Conservation (phyloP, 2,888 invertebrate species). For the Sthenelais limicola region DNA sequence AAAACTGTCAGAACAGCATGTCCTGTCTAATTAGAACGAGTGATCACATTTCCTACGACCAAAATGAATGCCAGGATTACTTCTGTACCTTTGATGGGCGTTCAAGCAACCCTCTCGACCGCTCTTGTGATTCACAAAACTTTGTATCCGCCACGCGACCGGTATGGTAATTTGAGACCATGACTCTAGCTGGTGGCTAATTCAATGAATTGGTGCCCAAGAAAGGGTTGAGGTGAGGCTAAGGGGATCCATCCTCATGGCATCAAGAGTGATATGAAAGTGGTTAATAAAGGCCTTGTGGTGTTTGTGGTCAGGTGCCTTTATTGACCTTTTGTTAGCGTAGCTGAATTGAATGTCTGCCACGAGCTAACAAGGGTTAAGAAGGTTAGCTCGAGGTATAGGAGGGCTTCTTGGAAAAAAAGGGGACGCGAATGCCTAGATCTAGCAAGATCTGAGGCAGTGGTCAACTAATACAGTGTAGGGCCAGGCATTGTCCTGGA, state of each 20-base stretch:
- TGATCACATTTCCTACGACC: slow-evolving; percentile 26
- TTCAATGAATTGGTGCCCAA: background rate
- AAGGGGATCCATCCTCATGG: background rate
- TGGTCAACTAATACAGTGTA: too few species aligned
- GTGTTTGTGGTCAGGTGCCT: slow-evolving; percentile 15
- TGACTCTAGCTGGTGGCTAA: background rate
- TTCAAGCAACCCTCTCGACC: background rate
- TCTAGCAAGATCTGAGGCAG: too few species aligned
- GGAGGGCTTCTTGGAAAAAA: background rate
- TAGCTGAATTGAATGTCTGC: background rate
- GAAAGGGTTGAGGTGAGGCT: background rate
- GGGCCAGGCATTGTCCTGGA: too few species aligned
- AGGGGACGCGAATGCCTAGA: background rate
- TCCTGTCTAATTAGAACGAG: slow-evolving; percentile 30
- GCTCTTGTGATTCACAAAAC: background rate
- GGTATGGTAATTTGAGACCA: background rate
- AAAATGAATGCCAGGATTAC: slow-evolving; percentile 28
- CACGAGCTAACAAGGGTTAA: background rate
- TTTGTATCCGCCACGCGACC: slow-evolving; percentile 3
- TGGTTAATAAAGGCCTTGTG: slow-evolving; percentile 28
- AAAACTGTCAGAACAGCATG: too few species aligned
- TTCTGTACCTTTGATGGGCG: slow-evolving; percentile 32
- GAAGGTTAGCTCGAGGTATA: background rate
- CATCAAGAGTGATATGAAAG: slow-evolving; percentile 15
- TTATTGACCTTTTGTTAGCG: slow-evolving; percentile 16